Evolutionary conservation across 2,888 invertebrate genomes (phyloP).

Genomic region (Cremastinae sp.): DNA sequence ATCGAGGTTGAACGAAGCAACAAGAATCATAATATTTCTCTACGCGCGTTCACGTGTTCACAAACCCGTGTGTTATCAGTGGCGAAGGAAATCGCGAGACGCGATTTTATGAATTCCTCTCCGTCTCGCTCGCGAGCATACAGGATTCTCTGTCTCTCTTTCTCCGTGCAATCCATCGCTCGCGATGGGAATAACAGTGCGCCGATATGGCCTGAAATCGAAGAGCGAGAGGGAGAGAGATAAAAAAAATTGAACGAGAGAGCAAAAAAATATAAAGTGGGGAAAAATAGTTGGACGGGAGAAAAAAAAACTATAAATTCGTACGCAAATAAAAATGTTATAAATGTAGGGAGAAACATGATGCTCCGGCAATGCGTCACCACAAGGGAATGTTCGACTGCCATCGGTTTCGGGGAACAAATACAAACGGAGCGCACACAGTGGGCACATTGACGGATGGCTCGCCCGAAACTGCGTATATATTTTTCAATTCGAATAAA

Average conservation of each 20-base stretch:
- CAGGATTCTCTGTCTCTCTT: not conserved
- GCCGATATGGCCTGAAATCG: constrained; percentile 19
- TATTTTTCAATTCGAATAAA: not conserved
- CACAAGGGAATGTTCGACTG: not conserved
- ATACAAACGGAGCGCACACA: constrained; percentile 44
- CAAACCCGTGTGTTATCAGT: constrained; percentile 2
- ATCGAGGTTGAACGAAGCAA: no score
- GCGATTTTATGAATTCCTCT: constrained; percentile 4
- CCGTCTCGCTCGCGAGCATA: not conserved
- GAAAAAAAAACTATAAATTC: constrained; percentile 31
- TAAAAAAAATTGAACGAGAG: not conserved
- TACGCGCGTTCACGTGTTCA: constrained; percentile 2
- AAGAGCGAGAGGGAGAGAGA: not conserved
- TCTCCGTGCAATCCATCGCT: constrained; percentile 34
- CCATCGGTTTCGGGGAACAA: constrained; percentile 13
- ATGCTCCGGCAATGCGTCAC: constrained; percentile 57
- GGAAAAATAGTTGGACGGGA: not conserved
- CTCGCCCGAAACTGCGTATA: constrained; percentile 11
- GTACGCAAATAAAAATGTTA: constrained; percentile 50
- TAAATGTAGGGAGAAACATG: constrained; percentile 49
- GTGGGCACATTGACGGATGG: constrained; percentile 57
- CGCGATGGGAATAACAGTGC: constrained; percentile 50
- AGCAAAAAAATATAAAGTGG: constrained; percentile 28
- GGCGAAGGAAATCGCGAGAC: constrained; percentile 9
- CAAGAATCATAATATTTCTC: no score